Percentiles rank a stretch among this genome's conserved stretches.
These are phyloP conservation scores for Drosophila ercepeae DNA, from an alignment of 1,140 invertebrate genomes.

Conservation along the genomic window DNA sequence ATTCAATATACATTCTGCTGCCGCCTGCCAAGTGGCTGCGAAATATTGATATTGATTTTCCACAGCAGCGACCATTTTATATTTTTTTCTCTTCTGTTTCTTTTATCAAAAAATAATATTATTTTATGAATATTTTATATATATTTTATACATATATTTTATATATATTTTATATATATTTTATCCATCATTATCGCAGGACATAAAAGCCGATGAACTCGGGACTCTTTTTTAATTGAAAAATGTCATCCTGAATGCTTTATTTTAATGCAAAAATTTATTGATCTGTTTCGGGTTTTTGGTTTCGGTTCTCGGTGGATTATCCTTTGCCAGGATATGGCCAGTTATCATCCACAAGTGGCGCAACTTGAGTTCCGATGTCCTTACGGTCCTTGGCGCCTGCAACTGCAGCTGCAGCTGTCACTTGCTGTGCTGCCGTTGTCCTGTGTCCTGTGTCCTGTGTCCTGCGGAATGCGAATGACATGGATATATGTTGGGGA, in stretches of 20 bases:
- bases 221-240: slow-evolving; percentile 29
- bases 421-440: slow-evolving; percentile 27
- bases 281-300: slow-evolving; percentile 7
- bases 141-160: neutral
- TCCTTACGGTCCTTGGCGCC: slow-evolving; percentile 1
- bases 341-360: slow-evolving; percentile 33
- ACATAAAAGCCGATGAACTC: neutral
- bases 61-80: slow-evolving; percentile 4
- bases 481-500: slow-evolving; percentile 21
- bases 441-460: no score
- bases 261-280: slow-evolving; percentile 8
- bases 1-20: no score
- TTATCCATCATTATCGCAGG: neutral
- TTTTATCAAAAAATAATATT: slow-evolving; percentile 11
- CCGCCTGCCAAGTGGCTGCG: slow-evolving; percentile 25
- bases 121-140: slow-evolving; percentile 11
- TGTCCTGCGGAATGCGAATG: slow-evolving; percentile 27
- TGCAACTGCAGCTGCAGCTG: slow-evolving; percentile 24
- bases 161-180: neutral
- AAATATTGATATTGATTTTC: slow-evolving; percentile 47
- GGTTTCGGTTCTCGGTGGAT: neutral
- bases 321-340: slow-evolving; percentile 10
- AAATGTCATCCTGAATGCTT: slow-evolving; percentile 9
- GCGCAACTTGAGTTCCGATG: slow-evolving; percentile 29
- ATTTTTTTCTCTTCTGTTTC: no score